These are phyloP conservation scores for Theodoxus fluviatilis DNA, from an alignment of 2,888 invertebrate species.

Conservation along the genomic window DNA sequence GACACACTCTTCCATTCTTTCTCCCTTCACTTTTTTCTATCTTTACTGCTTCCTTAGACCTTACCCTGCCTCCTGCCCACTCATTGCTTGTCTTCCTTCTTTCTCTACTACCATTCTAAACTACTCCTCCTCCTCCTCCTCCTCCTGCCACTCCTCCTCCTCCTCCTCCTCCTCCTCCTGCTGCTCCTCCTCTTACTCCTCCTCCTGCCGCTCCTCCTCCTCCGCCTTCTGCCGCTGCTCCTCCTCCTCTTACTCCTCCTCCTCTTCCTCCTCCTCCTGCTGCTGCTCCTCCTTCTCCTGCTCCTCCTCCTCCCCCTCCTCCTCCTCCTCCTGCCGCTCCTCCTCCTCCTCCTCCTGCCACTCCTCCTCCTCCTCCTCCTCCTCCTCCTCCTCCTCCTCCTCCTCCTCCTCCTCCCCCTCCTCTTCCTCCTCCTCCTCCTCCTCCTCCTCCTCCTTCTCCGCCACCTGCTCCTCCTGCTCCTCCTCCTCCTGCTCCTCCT, in stretches of 20 bases:
- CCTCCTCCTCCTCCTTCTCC: not conserved
- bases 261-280: too few relatives aligned
- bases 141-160: conserved; percentile 16
- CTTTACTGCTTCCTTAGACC: too few relatives aligned
- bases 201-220: not conserved
- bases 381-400: not conserved
- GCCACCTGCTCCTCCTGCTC: not conserved
- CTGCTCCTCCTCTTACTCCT: too few relatives aligned
- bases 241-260: conserved; percentile 21
- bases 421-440: not conserved
- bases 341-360: not conserved
- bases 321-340: not conserved
- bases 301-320: too few relatives aligned
- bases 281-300: too few relatives aligned
- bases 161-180: not conserved
- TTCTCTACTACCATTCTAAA: not conserved
- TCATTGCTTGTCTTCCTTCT: not conserved
- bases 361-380: not conserved
- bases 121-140: not conserved
- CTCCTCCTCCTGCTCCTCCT: conserved; percentile 12
- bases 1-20: too few relatives aligned
- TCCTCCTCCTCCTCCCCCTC: not conserved
- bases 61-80: too few relatives aligned
- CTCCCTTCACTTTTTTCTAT: too few relatives aligned
- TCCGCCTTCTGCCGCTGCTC: not conserved